Conservation (phyloP, 2,888 invertebrate genomes). For the Papilio demoleus region DNA sequence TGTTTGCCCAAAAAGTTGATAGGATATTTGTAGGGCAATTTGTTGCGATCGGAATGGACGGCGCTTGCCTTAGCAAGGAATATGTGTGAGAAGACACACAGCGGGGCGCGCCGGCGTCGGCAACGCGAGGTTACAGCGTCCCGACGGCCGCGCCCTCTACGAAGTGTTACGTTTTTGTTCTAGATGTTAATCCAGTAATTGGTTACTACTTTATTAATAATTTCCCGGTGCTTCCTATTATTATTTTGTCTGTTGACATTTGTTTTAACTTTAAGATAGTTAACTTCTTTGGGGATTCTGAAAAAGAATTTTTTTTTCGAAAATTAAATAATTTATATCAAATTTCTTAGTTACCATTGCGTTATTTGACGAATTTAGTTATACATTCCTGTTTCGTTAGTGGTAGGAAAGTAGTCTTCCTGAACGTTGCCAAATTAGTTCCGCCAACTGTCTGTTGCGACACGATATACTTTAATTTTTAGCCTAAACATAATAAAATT, state of each 20-base stretch:
- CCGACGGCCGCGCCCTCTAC: conserved; percentile 32
- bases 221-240: conserved; percentile 80
- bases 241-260: conserved; percentile 79
- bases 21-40: conserved; percentile 7
- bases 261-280: conserved; percentile 75
- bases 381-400: conserved; percentile 81
- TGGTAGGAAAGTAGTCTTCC: conserved; percentile 83
- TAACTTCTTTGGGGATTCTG: conserved; percentile 66
- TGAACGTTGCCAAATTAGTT: conserved; percentile 82
- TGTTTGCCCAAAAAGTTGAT: conserved; percentile 3
- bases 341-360: conserved; percentile 77
- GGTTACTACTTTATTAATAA: conserved; percentile 66
- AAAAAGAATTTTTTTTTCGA: conserved; percentile 52
- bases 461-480: conserved; percentile 74
- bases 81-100: not conserved
- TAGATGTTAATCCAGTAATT: conserved; percentile 64
- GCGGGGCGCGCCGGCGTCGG: conserved; percentile 8
- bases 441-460: conserved; percentile 80
- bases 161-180: conserved; percentile 56
- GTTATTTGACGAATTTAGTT: conserved; percentile 81
- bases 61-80: not conserved
- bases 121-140: conserved; percentile 24
- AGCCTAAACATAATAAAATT: conserved; percentile 80
- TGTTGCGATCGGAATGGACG: conserved; percentile 12
- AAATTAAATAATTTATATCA: conserved; percentile 65